Percentiles rank a stretch among this genome's conserved stretches.
phyloP scores from a whole-genome alignment of 2,113 vertebrate genomes.

The Lophochroa leadbeateri region DNA sequence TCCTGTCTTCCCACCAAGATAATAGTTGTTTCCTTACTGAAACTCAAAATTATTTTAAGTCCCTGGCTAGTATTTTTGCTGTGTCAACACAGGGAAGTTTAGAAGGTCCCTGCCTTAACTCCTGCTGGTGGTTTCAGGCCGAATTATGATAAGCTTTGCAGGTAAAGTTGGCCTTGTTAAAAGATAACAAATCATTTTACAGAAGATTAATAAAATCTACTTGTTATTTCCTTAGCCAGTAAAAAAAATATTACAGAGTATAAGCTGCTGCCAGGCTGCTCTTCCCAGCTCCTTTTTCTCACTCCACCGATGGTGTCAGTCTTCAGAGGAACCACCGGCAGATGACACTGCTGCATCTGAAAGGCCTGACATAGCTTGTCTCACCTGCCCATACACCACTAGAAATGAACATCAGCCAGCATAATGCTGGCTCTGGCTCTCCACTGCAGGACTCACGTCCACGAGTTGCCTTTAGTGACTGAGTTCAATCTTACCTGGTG shows the following conservation, averaged over 20 bases:
- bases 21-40: not conserved
- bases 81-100: not conserved
- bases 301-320: not conserved
- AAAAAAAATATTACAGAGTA: not conserved
- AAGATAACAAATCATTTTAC: not conserved
- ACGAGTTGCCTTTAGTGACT: not conserved
- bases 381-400: not conserved
- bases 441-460: not conserved
- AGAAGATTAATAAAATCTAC: not conserved
- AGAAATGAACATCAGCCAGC: not conserved
- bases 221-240: not conserved
- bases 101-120: not conserved
- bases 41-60: not conserved
- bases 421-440: not conserved
- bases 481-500: not conserved
- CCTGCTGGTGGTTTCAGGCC: not conserved
- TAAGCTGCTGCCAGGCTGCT: not conserved
- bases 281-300: not conserved
- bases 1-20: not conserved
- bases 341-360: not conserved
- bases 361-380: not conserved
- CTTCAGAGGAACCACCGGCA: not conserved
- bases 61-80: not conserved
- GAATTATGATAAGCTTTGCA: not conserved
- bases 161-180: not conserved